A percentile compares a stretch with the other conserved stretches of the same genome.
Conservation (phyloP, 1,140 invertebrate species). For the Zaprionus ghesquierei region DNA sequence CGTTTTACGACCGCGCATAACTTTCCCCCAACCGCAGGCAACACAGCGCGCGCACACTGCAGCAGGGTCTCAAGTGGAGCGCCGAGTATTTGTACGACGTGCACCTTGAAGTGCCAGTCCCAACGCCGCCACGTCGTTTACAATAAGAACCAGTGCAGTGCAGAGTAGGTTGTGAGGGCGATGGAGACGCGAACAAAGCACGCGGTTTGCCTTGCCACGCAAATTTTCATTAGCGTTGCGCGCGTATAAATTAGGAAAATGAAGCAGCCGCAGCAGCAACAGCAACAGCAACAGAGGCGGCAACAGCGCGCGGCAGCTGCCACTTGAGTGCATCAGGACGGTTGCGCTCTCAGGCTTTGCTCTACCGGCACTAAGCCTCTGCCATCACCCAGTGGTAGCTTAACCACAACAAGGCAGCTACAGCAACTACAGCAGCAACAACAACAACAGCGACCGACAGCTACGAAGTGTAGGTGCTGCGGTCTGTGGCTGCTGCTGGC, state of each 20-base stretch:
- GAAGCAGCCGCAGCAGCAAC: conserved; percentile 58
- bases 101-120: conserved; percentile 37
- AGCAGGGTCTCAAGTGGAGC: conserved; percentile 25
- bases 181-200: conserved; percentile 48
- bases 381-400: conserved; percentile 12
- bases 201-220: conserved; percentile 66
- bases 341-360: background rate
- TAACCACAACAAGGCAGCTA: conserved; percentile 56
- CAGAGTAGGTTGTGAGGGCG: background rate
- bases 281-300: conserved; percentile 23
- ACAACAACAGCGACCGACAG: conserved; percentile 11
- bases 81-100: conserved; percentile 6
- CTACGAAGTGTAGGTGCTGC: conserved; percentile 48
- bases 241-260: conserved; percentile 80
- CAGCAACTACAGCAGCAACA: conserved; percentile 29
- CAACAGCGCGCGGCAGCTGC: conserved; percentile 15
- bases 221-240: conserved; percentile 77
- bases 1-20: conserved; percentile 27
- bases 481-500: conserved; percentile 53
- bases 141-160: conserved; percentile 40
- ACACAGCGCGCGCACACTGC: background rate
- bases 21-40: conserved; percentile 29
- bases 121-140: conserved; percentile 34
- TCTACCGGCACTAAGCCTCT: conserved; percentile 7
- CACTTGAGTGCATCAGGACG: conserved; percentile 27